A percentile compares a stretch with the other conserved stretches of the same genome.
Conservation (phyloP, 2,113 vertebrate species). For the Petroica traversi region DNA sequence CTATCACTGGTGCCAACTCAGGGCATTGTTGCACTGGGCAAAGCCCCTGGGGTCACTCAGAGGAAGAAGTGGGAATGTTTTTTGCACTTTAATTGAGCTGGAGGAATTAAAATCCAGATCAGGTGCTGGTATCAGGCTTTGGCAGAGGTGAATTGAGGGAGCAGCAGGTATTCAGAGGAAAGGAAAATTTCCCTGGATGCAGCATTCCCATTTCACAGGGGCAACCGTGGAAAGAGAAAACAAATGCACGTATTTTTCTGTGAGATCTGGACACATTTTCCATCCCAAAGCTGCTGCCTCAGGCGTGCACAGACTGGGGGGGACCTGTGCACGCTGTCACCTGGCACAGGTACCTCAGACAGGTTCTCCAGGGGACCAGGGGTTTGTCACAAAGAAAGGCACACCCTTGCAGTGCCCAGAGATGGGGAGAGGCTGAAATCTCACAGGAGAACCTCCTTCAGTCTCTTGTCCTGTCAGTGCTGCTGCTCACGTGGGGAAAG, state of each 20-base stretch:
- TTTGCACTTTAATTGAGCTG: background rate
- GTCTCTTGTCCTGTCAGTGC: background rate
- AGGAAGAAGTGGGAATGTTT: background rate
- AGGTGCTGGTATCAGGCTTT: background rate
- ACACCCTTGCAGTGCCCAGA: background rate
- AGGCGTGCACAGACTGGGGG: background rate
- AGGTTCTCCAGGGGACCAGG: background rate
- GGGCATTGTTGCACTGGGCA: accelerated
- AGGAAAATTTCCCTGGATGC: background rate
- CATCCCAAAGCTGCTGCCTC: background rate
- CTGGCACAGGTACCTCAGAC: background rate
- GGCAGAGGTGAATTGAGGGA: background rate
- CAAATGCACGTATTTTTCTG: background rate
- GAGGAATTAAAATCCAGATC: background rate
- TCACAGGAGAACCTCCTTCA: background rate
- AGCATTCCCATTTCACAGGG: background rate
- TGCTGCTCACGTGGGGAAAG: background rate
- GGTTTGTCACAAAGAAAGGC: background rate
- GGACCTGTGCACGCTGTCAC: background rate
- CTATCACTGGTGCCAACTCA: background rate
- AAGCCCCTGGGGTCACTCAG: background rate
- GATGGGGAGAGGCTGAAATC: background rate
- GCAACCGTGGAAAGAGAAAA: background rate
- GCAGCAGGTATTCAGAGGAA: background rate
- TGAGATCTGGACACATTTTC: background rate